Evolutionary conservation across 30 jellyfish, hydroid and myxozoan genomes (phyloP), one percentile per base, ranked within the genome.

Genomic region (Aurelia sp.): DNA sequence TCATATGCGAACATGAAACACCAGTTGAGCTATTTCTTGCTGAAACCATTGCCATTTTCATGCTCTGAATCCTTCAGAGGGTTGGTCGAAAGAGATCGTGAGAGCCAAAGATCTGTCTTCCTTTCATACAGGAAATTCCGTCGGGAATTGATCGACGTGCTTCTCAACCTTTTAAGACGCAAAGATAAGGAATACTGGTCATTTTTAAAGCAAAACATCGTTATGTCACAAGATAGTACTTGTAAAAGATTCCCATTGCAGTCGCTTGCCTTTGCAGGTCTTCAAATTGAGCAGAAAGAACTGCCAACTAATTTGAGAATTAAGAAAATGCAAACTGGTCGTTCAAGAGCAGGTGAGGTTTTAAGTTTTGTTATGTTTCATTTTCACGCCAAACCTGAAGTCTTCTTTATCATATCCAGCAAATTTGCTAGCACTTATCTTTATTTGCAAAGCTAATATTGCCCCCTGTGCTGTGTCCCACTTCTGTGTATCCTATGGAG

Each of bases 41-140:
- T 92, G 69, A 81, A 89, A 62, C 83, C 91, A 60, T 76, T 92
- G 33, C 98, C 98, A 12, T 60, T 92, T 20, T 78, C 98, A 7
- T 51, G 86, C 53, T 50, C 79, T 10, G 97, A 87, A 17, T 62
- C 86, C 23, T 87, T 73, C 51, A 89, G 98, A 22, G 98, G 98
- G 4, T 91, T 78, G 19, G 76, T 86, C 61, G 96, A 92, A 68
- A 81, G 96, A 13, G 88, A 92, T 76, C 82, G 92, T 19, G 87
- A 77, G 22, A 90, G 82, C 72, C 66, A 82, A 48, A 71, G 88
- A 40, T 41, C 86, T 15, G 91, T 86, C n/a, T 64, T 68, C 57
- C 52, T 92, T 53, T 35, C 78, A 44, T 92, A 92, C 87, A 86
- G 71, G 74, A 80, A 68, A 19, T 92, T 86, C 73, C 65, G 73